Percentiles rank a stretch among this genome's conserved stretches.
Conservation (phyloP, 2,797 vertebrate genomes). For the Margarornis squamiger region DNA sequence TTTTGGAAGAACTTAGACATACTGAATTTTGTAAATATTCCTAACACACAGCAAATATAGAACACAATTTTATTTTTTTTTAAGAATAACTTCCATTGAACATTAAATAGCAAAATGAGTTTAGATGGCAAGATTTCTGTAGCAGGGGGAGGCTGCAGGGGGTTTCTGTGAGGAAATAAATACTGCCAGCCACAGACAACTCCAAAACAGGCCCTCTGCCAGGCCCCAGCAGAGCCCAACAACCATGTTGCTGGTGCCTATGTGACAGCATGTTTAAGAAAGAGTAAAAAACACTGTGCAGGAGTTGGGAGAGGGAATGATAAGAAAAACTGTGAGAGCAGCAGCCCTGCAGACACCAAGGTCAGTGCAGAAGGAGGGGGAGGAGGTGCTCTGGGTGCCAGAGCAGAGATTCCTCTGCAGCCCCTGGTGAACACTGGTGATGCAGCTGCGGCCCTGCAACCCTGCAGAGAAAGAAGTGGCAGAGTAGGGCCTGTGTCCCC, state of each 20-base stretch:
- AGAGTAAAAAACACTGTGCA: neutral
- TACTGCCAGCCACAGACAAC: neutral
- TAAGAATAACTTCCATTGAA: neutral
- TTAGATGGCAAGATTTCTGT: neutral
- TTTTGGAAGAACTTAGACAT: neutral
- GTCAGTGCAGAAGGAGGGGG: neutral
- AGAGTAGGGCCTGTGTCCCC: neutral
- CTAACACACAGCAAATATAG: neutral
- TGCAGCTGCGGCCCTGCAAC: neutral
- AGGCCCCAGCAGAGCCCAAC: neutral
- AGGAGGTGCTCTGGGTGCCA: neutral
- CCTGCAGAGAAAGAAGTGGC: neutral
- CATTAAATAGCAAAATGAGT: neutral
- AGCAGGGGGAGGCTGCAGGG: neutral
- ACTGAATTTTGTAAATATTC: neutral
- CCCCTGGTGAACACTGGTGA: neutral
- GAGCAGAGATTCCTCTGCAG: neutral
- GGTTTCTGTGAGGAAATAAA: neutral
- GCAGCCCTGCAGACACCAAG: neutral
- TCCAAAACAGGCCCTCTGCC: accelerated
- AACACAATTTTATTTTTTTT: neutral
- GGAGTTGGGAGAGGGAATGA: accelerated
- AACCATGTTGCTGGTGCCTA: accelerated
- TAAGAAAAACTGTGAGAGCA: neutral
- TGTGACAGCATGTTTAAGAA: neutral